phyloP scores from a whole-genome alignment of 2,113 vertebrate species.

The Pygathrix nemaeus region DNA sequence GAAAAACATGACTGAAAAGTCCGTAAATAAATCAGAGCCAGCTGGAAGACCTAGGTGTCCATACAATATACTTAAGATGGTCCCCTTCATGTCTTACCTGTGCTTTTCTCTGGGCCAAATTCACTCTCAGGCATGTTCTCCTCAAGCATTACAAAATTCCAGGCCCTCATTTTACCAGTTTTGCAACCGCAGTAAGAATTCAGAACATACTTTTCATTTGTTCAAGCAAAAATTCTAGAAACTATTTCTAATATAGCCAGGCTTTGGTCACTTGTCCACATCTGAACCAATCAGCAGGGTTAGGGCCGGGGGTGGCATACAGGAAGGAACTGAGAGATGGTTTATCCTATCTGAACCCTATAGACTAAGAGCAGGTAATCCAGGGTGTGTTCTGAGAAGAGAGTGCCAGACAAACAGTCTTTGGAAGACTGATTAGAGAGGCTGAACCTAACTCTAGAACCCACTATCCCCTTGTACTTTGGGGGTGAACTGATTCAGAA shows the following conservation, averaged over 20 bases:
- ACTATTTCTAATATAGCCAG: not conserved
- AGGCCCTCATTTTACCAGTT: not conserved
- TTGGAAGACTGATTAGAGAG: not conserved
- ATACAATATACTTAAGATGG: not conserved
- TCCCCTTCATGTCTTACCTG: not conserved
- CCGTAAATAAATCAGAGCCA: not conserved
- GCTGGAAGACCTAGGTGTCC: not conserved
- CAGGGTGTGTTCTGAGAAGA: not conserved
- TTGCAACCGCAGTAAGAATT: not conserved
- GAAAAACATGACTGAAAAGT: not conserved
- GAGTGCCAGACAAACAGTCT: not conserved
- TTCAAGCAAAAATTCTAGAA: not conserved
- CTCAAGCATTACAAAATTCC: not conserved
- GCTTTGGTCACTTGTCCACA: not conserved
- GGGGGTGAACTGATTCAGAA: not conserved
- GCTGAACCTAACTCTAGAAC: not conserved
- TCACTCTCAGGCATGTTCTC: not conserved
- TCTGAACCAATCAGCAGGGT: not conserved
- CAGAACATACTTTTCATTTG: not conserved
- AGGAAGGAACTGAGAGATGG: not conserved
- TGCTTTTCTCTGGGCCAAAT: not conserved
- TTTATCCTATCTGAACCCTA: not conserved
- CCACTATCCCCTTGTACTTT: not conserved
- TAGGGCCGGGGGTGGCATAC: too few relatives aligned
- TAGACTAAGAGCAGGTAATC: not conserved